Percentiles rank a stretch among this genome's conserved stretches.
phyloP scores from a whole-genome alignment of 2,113 vertebrate species.

The Oostethus manadensis region DNA sequence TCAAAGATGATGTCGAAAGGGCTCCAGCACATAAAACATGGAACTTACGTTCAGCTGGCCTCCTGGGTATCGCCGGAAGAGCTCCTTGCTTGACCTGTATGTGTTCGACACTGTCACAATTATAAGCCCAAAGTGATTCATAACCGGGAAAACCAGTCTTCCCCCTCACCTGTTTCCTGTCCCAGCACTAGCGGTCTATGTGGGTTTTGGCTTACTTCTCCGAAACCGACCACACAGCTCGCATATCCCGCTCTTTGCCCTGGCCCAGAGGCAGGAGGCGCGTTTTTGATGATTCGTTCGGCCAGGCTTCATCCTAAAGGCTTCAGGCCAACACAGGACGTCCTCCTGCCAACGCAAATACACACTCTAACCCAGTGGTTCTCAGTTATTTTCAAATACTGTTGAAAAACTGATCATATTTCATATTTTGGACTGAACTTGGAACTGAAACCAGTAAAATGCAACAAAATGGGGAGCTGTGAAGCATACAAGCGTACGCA shows the following conservation, averaged over 20 bases:
- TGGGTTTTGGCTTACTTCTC: conserved; percentile 62
- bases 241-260: conserved; percentile 29
- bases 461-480: too few species aligned
- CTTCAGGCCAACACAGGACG: conserved; percentile 17
- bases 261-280: conserved; percentile 11
- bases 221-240: conserved; percentile 25
- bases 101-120: conserved; percentile 7
- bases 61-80: not conserved
- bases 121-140: conserved; percentile 25
- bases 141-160: conserved; percentile 45
- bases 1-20: too few species aligned
- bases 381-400: too few species aligned
- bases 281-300: conserved; percentile 22
- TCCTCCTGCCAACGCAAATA: conserved; percentile 17
- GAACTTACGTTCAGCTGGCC: not conserved
- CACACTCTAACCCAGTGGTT: not conserved
- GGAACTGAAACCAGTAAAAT: too few species aligned
- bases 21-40: too few species aligned
- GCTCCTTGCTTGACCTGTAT: not conserved
- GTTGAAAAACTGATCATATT: too few species aligned
- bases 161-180: conserved; percentile 70
- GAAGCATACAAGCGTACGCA: too few species aligned
- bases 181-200: conserved; percentile 44
- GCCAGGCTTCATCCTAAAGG: conserved; percentile 4
- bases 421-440: too few species aligned